These are phyloP conservation scores for Drosophila kanapiae DNA, from an alignment of 1,140 invertebrate species.

Conservation along the genomic window DNA sequence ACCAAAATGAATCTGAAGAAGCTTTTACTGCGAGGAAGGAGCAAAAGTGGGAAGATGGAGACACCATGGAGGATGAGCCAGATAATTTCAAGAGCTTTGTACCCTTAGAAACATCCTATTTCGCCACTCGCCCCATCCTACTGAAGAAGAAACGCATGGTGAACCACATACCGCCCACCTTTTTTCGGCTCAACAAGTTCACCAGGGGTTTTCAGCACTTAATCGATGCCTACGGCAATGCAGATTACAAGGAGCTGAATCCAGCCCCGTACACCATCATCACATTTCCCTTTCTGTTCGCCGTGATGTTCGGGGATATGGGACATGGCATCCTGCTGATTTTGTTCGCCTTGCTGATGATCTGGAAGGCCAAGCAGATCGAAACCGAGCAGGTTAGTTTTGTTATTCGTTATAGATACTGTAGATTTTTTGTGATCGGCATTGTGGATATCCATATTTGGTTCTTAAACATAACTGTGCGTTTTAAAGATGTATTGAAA, in stretches of 20 bases:
- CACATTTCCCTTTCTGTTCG: constrained; percentile 92
- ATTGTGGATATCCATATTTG: too few species aligned
- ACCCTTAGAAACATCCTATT: background rate
- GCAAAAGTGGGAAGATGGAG: too few species aligned
- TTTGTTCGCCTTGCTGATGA: constrained; percentile 87
- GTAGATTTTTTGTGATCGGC: too few species aligned
- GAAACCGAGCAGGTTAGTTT: constrained; percentile 88
- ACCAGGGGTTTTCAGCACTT: constrained; percentile 93
- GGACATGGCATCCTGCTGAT: constrained; percentile 90
- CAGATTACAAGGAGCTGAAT: constrained; percentile 91
- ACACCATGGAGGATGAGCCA: background rate
- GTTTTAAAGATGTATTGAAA: too few species aligned
- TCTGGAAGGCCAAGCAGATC: constrained; percentile 90
- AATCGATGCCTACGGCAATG: constrained; percentile 94
- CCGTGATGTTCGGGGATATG: constrained; percentile 91
- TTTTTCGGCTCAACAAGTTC: constrained; percentile 92
- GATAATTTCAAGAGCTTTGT: background rate
- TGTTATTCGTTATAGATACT: constrained; percentile 86
- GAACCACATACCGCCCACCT: constrained; percentile 90
- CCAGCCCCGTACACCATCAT: constrained; percentile 90
- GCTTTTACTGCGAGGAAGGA: too few species aligned
- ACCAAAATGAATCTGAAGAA: background rate
- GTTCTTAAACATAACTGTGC: too few species aligned
- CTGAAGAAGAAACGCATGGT: constrained; percentile 90
- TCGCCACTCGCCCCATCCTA: constrained; percentile 32